These are phyloP conservation scores for Oncorhynchus kisutch DNA, from an alignment of 2,113 vertebrate genomes.

Conservation along the genomic window DNA sequence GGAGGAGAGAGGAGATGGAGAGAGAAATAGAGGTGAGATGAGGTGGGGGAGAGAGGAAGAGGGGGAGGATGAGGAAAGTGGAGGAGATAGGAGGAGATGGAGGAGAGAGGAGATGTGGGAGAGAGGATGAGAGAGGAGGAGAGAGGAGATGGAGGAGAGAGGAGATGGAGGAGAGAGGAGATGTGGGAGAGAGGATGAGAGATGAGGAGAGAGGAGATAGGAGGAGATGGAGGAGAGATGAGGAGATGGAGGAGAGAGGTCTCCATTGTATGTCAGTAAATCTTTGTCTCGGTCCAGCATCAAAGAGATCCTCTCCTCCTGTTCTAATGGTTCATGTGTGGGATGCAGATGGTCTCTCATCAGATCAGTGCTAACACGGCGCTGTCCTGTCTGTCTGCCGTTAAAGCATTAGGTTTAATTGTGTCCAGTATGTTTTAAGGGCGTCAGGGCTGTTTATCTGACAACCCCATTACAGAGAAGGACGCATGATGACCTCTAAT, in stretches of 20 bases:
- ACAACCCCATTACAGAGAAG: conserved; percentile 79
- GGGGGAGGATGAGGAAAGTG: too few species aligned
- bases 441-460: conserved; percentile 70
- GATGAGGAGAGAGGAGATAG: too few species aligned
- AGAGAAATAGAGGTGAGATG: neutral
- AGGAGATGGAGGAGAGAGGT: conserved; percentile 12
- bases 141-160: neutral
- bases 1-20: too few species aligned
- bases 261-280: conserved; percentile 77
- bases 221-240: neutral
- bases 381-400: conserved; percentile 64
- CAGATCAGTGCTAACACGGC: conserved; percentile 25
- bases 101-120: too few species aligned
- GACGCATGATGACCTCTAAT: conserved; percentile 90
- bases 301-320: conserved; percentile 68
- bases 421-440: conserved; percentile 79
- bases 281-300: conserved; percentile 78
- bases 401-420: conserved; percentile 87
- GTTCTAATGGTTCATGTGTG: neutral
- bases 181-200: too few species aligned
- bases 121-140: too few species aligned
- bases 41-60: neutral
- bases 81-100: too few species aligned
- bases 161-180: neutral
- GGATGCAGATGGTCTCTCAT: conserved; percentile 57